Percentiles rank a stretch among this genome's conserved stretches.
phyloP scores from a whole-genome alignment of 1,140 invertebrate genomes.

The Adoxophyes honmai region DNA sequence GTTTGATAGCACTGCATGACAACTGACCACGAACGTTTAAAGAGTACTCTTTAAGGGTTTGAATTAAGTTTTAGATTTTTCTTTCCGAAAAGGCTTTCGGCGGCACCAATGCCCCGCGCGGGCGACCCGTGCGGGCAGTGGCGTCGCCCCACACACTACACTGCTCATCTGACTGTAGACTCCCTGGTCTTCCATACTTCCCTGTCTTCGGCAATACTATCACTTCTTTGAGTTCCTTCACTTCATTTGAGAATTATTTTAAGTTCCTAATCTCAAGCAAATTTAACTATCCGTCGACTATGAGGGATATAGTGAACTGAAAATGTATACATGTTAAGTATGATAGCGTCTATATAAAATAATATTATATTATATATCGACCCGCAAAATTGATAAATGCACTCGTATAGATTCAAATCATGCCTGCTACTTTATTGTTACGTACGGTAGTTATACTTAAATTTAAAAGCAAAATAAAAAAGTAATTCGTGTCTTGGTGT shows the following conservation, averaged over 20 bases:
- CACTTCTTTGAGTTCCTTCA: slow-evolving; percentile 27
- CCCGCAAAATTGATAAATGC: slow-evolving; percentile 40
- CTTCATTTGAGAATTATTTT: slow-evolving; percentile 19
- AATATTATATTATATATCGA: slow-evolving; percentile 23
- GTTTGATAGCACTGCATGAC: too few species aligned
- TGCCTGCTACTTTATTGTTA: slow-evolving; percentile 59
- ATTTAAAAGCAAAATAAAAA: slow-evolving; percentile 42
- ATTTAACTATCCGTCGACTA: slow-evolving; percentile 61
- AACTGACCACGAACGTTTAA: background rate
- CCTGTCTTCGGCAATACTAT: slow-evolving; percentile 28
- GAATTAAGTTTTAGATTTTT: slow-evolving; percentile 4
- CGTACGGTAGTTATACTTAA: slow-evolving; percentile 35
- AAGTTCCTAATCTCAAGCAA: slow-evolving; percentile 50
- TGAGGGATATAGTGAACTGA: slow-evolving; percentile 37
- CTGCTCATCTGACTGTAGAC: slow-evolving; percentile 33
- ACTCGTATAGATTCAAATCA: slow-evolving; percentile 58
- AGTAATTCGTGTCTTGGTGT: slow-evolving; percentile 49
- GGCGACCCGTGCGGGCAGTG: background rate
- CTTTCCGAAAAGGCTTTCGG: background rate
- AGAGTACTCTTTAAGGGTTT: background rate
- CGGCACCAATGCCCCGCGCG: background rate
- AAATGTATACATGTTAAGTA: slow-evolving; percentile 45
- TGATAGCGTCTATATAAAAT: slow-evolving; percentile 27
- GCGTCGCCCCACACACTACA: slow-evolving; percentile 32
- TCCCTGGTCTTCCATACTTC: slow-evolving; percentile 43